Evolutionary conservation across 2,888 invertebrate species (phyloP).

Genomic region (Griposia aprilina): DNA sequence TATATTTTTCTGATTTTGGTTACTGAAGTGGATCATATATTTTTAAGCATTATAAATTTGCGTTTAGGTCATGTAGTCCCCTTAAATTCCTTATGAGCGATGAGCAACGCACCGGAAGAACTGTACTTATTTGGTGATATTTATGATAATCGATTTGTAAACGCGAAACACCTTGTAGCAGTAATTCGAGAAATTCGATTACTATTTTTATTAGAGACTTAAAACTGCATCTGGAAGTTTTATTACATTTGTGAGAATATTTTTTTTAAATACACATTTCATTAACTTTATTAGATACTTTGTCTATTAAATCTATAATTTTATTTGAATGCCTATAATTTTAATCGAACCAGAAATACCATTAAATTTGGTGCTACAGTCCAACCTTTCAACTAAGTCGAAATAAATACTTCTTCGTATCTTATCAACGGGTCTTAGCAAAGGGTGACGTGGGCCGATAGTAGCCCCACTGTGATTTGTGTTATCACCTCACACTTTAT

Average conservation of each 20-base stretch:
- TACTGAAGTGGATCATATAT: too few species aligned
- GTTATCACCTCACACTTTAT: slow-evolving; percentile 67
- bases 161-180: slow-evolving; percentile 47
- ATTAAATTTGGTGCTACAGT: slow-evolving; percentile 50
- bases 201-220: slow-evolving; percentile 33
- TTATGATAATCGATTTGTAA: slow-evolving; percentile 46
- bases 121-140: slow-evolving; percentile 27
- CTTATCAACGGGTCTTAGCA: slow-evolving; percentile 79
- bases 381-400: slow-evolving; percentile 69
- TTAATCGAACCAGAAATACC: slow-evolving; percentile 37
- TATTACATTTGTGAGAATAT: slow-evolving; percentile 9
- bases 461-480: slow-evolving; percentile 75
- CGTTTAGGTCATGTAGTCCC: too few species aligned
- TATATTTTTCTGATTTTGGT: too few species aligned
- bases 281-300: slow-evolving; percentile 9
- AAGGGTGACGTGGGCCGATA: slow-evolving; percentile 75
- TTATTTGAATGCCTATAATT: slow-evolving; percentile 28
- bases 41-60: too few species aligned
- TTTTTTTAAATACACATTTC: background rate
- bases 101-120: slow-evolving; percentile 30
- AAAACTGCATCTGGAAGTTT: slow-evolving; percentile 18
- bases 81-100: slow-evolving; percentile 3
- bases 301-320: slow-evolving; percentile 21
- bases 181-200: slow-evolving; percentile 23
- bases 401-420: slow-evolving; percentile 73